These are phyloP conservation scores for Lipophrys pholis DNA, from an alignment of 2,113 vertebrate genomes.

Conservation along the genomic window DNA sequence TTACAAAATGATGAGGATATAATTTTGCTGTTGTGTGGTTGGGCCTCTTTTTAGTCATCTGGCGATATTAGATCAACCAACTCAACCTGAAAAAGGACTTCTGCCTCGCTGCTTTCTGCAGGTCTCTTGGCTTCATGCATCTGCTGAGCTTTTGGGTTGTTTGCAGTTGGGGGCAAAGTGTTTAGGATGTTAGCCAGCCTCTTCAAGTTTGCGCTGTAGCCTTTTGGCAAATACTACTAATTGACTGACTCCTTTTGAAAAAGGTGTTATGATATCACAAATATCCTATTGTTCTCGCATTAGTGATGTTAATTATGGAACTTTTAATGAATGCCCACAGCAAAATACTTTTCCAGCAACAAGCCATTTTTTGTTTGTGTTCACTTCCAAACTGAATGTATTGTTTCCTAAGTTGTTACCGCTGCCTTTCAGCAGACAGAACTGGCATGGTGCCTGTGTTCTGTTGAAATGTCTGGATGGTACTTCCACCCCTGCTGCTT, in stretches of 20 bases:
- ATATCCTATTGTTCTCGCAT: too few species aligned
- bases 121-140: slow-evolving; percentile 17
- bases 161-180: neutral
- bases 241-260: neutral
- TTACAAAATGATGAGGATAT: slow-evolving; percentile 1
- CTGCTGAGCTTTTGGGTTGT: too few species aligned
- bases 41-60: neutral
- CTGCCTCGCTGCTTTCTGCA: slow-evolving; percentile 22
- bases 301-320: too few species aligned
- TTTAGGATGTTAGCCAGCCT: neutral
- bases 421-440: neutral
- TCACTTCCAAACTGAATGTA: neutral
- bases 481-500: neutral
- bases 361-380: too few species aligned
- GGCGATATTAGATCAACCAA: slow-evolving; percentile 24
- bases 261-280: neutral
- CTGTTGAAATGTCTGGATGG: neutral
- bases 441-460: neutral
- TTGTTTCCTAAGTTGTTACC: neutral
- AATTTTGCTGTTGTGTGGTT: neutral
- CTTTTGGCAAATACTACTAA: neutral
- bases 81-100: slow-evolving; percentile 38
- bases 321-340: too few species aligned
- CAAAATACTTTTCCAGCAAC: neutral
- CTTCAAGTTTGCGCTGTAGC: neutral